phyloP scores from a whole-genome alignment of 2,113 vertebrate genomes.

The Nesoenas mayeri region DNA sequence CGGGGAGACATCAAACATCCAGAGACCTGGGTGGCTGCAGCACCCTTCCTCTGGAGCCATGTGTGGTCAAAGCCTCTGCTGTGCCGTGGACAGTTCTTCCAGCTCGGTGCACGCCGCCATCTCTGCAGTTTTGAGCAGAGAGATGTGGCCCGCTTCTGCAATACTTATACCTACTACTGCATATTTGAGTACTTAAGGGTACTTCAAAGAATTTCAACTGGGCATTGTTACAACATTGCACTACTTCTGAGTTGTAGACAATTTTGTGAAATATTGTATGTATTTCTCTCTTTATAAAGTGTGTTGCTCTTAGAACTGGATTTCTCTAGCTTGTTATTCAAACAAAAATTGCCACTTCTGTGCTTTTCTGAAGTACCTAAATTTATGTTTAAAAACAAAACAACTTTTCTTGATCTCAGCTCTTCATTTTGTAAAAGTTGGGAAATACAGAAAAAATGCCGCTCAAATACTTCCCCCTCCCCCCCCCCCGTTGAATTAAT shows the following conservation, averaged over 20 bases:
- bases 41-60: background rate
- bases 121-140: background rate
- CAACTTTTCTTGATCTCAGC: background rate
- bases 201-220: background rate
- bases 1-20: fast-evolving
- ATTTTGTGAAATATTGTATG: background rate
- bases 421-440: background rate
- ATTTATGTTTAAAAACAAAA: background rate
- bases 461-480: background rate
- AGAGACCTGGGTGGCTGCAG: background rate
- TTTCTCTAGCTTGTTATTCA: background rate
- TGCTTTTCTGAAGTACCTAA: background rate
- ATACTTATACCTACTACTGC: background rate
- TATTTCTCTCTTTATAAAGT: background rate
- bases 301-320: background rate
- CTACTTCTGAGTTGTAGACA: background rate
- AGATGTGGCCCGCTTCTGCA: background rate
- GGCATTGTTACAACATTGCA: background rate
- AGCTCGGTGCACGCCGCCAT: background rate
- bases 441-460: background rate
- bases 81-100: background rate
- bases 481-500: background rate
- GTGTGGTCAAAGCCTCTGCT: background rate
- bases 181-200: background rate
- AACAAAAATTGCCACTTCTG: background rate